Evolutionary conservation across 2,113 vertebrate species (phyloP), one percentile per base, ranked within the genome.

Genomic region (Eonycteris spelaea): DNA sequence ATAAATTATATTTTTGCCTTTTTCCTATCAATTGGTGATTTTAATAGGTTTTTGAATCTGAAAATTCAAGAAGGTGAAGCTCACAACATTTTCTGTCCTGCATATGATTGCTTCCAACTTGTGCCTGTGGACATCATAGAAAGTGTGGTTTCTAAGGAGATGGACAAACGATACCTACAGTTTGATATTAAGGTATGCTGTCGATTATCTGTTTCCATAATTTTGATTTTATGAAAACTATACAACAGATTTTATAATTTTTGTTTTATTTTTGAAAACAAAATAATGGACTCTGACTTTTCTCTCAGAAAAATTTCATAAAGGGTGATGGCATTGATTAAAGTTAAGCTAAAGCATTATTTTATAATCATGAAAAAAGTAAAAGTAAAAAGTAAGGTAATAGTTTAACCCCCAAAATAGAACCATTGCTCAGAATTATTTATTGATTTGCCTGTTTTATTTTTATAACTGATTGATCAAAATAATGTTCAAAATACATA

Each of bases 61-160:
- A 99, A 99, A 99, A 99, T 99, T 98, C 99, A 99, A 97, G 99
- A 99, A 94, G 99, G 99, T 97, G 99, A 99, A 98, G 99, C 99
- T 85, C 99, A 99, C 98, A 99, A 99, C 97, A 99, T 99, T 98
- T 99, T 99, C 97, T 99, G 99, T 97, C 99, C 99, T 77, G 99
- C 99, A 6, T 99, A 99, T 97, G 99, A 99, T 97, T 99, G 99
- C 98, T 99, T 99, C 98, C 99, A 99, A 98, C 99, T 99, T 89
- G 99, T 99, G 95, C 99, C 99, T 97, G 99, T 99, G 97, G 99
- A 99, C 97, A 99, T 99, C 98, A 99, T 99, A 97, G 99, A 99
- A 98, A 99, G 99, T 96, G 99, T 99, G 86, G 99, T 99, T 97
- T 99, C 99, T 95, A 99, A 99, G 98, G 99, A 99, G 98, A 99